Percentiles rank a stretch among this genome's conserved stretches.
phyloP scores from a whole-genome alignment of 2,888 invertebrate species.

The Protophormia terraenovae region DNA sequence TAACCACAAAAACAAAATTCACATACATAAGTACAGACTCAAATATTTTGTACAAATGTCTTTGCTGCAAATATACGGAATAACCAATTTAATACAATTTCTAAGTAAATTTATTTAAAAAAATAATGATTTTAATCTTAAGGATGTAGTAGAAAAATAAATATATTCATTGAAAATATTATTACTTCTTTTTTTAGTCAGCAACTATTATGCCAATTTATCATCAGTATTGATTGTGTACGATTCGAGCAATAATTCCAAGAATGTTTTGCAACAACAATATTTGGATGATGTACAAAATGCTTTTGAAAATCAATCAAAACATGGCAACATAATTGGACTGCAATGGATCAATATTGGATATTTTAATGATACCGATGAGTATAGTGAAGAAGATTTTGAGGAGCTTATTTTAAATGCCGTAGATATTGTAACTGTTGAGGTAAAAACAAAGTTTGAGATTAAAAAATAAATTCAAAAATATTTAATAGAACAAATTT shows the following conservation, averaged over 20 bases:
- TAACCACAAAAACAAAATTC: conserved; percentile 32
- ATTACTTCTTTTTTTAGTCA: conserved; percentile 70
- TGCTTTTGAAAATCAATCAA: conserved; percentile 70
- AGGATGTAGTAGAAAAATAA: background rate
- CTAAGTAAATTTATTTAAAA: conserved; percentile 49
- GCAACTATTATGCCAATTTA: conserved; percentile 74
- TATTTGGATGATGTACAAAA: conserved; percentile 75
- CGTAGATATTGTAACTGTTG: conserved; percentile 73
- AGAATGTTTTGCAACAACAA: conserved; percentile 67
- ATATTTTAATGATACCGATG: conserved; percentile 60
- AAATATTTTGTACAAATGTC: conserved; percentile 5
- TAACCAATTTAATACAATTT: conserved; percentile 46
- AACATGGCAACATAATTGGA: conserved; percentile 65
- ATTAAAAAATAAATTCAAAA: too few species aligned
- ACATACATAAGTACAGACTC: background rate
- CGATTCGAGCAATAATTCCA: conserved; percentile 64
- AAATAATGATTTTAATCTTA: conserved; percentile 8
- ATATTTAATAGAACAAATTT: too few species aligned
- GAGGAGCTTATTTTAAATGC: conserved; percentile 73
- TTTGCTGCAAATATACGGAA: conserved; percentile 14
- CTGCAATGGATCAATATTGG: conserved; percentile 78
- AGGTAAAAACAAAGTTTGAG: conserved; percentile 70
- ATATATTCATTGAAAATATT: background rate
- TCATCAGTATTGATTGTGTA: conserved; percentile 77
- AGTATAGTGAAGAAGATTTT: too few species aligned